Evolutionary conservation across 2,888 invertebrate genomes (phyloP), one percentile per base, ranked within the genome.

Genomic region (Ischnura elegans): DNA sequence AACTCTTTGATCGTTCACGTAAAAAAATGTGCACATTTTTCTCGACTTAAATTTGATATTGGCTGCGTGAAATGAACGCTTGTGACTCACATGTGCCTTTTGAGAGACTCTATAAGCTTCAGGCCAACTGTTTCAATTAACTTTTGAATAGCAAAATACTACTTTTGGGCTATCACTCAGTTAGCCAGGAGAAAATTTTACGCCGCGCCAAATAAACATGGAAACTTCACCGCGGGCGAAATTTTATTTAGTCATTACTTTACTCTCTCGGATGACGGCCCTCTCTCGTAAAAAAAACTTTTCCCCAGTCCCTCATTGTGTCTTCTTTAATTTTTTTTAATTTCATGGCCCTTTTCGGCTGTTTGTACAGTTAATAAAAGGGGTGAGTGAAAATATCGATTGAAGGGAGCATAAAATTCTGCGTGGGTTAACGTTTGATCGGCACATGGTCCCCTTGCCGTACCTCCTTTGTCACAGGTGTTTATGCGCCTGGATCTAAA

Each of bases 391-490:
- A 76, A 76, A 76, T 36, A 36, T 76, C 76, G n/a, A 76, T 76
- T 25, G 76, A 25, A 61, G 36, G 29, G 76, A 10, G 36, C 36
- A 25, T 36, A n/a, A 76, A 76, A 76, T 76, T 76, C 76, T 61
- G 36, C 76, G 76, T 25, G 21, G 6, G 76, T 8, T 76, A 13
- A 36, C 76, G 29, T 76, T 36, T 76, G 76, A 76, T 76, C 76
- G 76, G 29, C 5, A 2, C 76, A 6, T 16, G 36, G 76, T 0
- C 10, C 36, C n/a, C 8, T 2, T 2, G 51, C 10, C 46, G 47
- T 87, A 87, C 29, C 45, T 51, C 29, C n/a, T 61, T 90, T 43
- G 43, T 61, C 42, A 42, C 45, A 25, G 90, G 61, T 90, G 61
- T 66, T 66, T 90, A 61, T 61, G 43, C n/a, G 55, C 0, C 43